Evolutionary conservation across 2,113 vertebrate genomes (phyloP).

Genomic region (Gnathonemus echidnorhynchus): DNA sequence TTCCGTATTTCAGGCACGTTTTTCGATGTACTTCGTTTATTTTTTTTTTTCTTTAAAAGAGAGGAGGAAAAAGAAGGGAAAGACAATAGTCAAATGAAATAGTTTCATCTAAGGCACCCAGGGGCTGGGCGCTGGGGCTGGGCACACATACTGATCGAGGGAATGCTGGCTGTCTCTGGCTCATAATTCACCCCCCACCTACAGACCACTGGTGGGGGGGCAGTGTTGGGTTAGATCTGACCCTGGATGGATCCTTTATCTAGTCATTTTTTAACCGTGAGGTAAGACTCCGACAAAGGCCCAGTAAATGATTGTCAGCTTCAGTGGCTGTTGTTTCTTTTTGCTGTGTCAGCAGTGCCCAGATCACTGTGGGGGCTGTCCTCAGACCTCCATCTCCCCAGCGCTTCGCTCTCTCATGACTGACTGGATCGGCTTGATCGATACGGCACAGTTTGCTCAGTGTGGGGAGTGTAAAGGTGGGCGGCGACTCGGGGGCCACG

Average conservation of each 20-base stretch:
- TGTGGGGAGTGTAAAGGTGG: neutral
- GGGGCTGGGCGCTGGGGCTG: neutral
- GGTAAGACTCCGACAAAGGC: neutral
- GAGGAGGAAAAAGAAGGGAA: neutral
- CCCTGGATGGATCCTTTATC: neutral
- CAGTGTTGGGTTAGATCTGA: neutral
- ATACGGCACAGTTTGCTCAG: neutral
- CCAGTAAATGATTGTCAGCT: neutral
- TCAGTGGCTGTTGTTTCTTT: neutral
- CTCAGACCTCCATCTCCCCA: neutral
- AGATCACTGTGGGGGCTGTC: neutral
- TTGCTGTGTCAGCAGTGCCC: neutral
- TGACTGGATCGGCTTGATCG: neutral
- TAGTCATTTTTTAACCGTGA: neutral
- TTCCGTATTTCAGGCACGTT: constrained; percentile 46
- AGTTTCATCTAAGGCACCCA: neutral
- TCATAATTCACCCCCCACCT: neutral
- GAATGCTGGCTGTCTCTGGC: neutral
- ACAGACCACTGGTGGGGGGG: neutral
- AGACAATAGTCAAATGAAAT: constrained; percentile 17
- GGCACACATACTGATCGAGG: neutral
- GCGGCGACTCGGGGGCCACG: neutral
- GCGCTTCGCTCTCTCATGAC: neutral
- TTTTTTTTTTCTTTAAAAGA: neutral
- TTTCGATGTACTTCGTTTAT: constrained; percentile 15